Base-by-base conservation (phyloP, 2,113 vertebrate species). In the Marmota flaviventris region DNA sequence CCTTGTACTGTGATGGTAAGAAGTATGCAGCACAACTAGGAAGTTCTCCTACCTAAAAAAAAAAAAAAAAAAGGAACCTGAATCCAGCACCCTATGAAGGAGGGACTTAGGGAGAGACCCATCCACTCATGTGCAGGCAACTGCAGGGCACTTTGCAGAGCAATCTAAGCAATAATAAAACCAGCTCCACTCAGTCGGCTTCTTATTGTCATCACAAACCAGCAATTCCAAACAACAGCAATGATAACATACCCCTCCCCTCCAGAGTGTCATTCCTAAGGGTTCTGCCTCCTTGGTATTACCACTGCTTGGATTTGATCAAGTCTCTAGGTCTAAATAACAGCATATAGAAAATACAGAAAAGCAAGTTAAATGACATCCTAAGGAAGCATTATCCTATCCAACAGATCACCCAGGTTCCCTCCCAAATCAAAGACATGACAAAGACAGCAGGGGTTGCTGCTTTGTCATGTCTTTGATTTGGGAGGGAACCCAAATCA, bases 11-110 rank as follows among this genome's bases (percentile, higher is more conserved):
- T 20, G 18, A 56, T 37, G 2, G 1, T 14, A 39, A 42, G 20
- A 61, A 27, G 53, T 0, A 0, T 5, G 4, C 2, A 51, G 51
- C 3, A 56, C 29, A 24, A 73, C 45, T n/a, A 0, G 1, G 29
- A 63, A 75, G 18, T 25, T 39, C 11, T 82, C 45, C 73, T 58
- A 32, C 34, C 32, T 34, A 7, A 48, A 8, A 45, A 34, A 91
- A 83, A 67, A 42, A 42, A 42, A 42, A 45, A 45, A 45, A 45
- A 45, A 45, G 22, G 39, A 89, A 10, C 32, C 14, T 24, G 8
- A 45, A 67, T 51, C 51, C 81, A 48, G 39, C 25, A 4, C 11
- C 48, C 39, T 58, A 32, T 8, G 16, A 69, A 77, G 14, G 24
- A 83, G 29, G 8, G 20, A 16, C 5, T n/a, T 32, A 10, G 67